Evolutionary conservation across 2,888 invertebrate genomes (phyloP).

Genomic region (Rhagonycha lutea): DNA sequence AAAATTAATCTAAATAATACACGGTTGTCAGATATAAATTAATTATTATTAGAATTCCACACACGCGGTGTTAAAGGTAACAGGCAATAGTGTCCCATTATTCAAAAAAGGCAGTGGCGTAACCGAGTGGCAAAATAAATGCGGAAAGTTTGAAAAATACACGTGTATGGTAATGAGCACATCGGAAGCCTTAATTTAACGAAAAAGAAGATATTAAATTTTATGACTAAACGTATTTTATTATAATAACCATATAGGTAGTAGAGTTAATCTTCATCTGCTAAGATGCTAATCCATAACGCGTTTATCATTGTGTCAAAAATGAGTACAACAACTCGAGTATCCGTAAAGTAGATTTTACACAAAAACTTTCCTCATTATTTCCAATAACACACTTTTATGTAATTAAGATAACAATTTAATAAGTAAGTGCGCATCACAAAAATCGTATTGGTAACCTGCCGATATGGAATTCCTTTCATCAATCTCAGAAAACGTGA

Average conservation of each 20-base stretch:
- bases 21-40: background rate
- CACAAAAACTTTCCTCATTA: background rate
- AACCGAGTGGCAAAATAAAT: background rate
- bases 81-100: background rate
- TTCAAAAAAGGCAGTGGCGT: background rate
- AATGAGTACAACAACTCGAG: background rate
- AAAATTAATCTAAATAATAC: background rate
- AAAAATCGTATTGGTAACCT: background rate
- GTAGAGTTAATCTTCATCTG: background rate
- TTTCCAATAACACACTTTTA: background rate
- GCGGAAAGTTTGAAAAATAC: background rate
- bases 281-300: background rate
- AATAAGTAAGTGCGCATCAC: background rate
- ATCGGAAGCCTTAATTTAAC: background rate
- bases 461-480: conserved; percentile 1
- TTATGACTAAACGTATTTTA: background rate
- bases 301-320: background rate
- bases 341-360: background rate
- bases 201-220: background rate
- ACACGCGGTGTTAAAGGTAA: background rate
- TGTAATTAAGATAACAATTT: background rate
- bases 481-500: background rate
- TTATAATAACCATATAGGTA: background rate
- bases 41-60: background rate
- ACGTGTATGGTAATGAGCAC: background rate